Evolutionary conservation across 2,797 vertebrate species (phyloP).

Genomic region (Scarus forsteni): DNA sequence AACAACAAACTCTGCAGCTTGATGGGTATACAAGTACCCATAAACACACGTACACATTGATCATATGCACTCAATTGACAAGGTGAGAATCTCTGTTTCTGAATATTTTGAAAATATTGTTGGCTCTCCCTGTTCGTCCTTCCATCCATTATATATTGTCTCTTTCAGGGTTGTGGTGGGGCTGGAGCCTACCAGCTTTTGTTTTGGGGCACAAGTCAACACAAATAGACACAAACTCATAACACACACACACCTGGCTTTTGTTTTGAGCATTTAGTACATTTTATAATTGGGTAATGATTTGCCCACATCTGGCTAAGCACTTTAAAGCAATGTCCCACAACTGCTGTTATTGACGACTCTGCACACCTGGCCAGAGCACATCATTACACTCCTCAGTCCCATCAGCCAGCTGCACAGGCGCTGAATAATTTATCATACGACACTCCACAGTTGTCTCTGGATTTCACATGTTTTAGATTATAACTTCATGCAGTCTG

Average conservation of each 20-base stretch:
- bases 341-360: slow-evolving; percentile 32
- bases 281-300: slow-evolving; percentile 30
- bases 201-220: neutral
- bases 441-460: slow-evolving; percentile 14
- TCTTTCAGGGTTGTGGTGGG: too few relatives aligned
- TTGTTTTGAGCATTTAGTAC: slow-evolving; percentile 19
- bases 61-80: neutral
- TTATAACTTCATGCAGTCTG: neutral
- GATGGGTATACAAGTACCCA: too few relatives aligned
- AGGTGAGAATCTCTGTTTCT: too few relatives aligned
- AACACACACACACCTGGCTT: slow-evolving; percentile 21
- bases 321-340: slow-evolving; percentile 31
- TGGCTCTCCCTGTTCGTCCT: too few relatives aligned
- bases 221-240: slow-evolving; percentile 15
- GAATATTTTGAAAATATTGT: too few relatives aligned
- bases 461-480: neutral
- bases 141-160: too few relatives aligned
- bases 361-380: slow-evolving; percentile 33
- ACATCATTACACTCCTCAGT: neutral
- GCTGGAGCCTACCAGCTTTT: too few relatives aligned
- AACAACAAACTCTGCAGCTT: too few relatives aligned
- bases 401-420: slow-evolving; percentile 9
- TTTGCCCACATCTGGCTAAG: slow-evolving; percentile 50
- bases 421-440: slow-evolving; percentile 1
- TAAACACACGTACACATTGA: neutral